These are phyloP conservation scores for Agelastica alni DNA, from an alignment of 2,888 invertebrate species.

Conservation along the genomic window DNA sequence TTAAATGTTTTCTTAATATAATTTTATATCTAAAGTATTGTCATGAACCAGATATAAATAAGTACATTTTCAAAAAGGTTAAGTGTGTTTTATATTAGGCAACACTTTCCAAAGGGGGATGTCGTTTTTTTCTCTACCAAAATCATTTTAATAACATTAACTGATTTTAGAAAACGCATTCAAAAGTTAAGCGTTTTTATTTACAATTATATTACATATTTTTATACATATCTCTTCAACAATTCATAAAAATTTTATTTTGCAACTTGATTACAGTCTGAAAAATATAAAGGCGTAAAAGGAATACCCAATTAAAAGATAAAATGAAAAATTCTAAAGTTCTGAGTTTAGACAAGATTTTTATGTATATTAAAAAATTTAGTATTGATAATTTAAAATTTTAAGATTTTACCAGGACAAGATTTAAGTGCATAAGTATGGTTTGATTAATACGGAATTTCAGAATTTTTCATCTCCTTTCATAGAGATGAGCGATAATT, in stretches of 20 bases:
- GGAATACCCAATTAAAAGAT: too few relatives aligned
- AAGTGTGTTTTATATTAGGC: slow-evolving; percentile 37
- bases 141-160: slow-evolving; percentile 20
- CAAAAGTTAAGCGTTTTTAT: slow-evolving; percentile 26
- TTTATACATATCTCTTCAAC: slow-evolving; percentile 27
- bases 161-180: slow-evolving; percentile 30
- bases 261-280: slow-evolving; percentile 22
- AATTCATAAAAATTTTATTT: slow-evolving; percentile 27
- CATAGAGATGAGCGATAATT: too few relatives aligned
- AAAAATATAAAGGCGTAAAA: too few relatives aligned
- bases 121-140: slow-evolving; percentile 6
- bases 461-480: too few relatives aligned
- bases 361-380: too few relatives aligned
- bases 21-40: slow-evolving; percentile 58
- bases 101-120: slow-evolving; percentile 23
- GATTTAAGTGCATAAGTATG: too few relatives aligned
- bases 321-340: too few relatives aligned
- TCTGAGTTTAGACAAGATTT: too few relatives aligned
- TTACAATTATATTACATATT: slow-evolving; percentile 27
- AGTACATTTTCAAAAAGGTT: slow-evolving; percentile 34
- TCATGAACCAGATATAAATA: slow-evolving; percentile 55
- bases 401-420: too few relatives aligned
- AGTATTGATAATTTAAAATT: too few relatives aligned
- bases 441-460: too few relatives aligned
- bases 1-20: slow-evolving; percentile 51